A percentile compares a stretch with the other conserved stretches of the same genome.
These are phyloP conservation scores for Papilio protenor DNA, from an alignment of 2,888 invertebrate genomes.

Conservation along the genomic window DNA sequence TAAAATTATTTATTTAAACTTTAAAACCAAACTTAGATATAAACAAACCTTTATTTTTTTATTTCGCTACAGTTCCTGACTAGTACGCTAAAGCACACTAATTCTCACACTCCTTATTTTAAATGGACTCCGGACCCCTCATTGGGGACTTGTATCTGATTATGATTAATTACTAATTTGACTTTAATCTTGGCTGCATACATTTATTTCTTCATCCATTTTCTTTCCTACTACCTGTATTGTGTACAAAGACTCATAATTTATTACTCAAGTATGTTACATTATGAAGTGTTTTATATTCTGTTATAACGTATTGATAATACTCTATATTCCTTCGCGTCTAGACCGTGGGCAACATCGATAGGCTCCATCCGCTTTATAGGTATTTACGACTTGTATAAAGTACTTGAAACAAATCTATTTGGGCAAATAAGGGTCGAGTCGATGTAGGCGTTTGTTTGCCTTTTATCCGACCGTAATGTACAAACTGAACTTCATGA, in stretches of 20 bases:
- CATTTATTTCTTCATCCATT: too few species aligned
- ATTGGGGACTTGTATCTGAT: too few species aligned
- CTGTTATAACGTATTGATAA: conserved; percentile 7
- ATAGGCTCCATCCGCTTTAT: conserved; percentile 25
- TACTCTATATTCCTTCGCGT: not conserved
- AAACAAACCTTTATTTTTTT: too few species aligned
- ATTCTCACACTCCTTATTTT: too few species aligned
- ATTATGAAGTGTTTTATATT: not conserved
- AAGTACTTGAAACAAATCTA: conserved; percentile 22
- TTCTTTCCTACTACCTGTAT: too few species aligned
- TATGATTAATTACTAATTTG: too few species aligned
- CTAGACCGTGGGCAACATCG: conserved; percentile 14
- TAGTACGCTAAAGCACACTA: too few species aligned
- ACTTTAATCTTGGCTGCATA: too few species aligned
- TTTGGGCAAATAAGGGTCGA: conserved; percentile 15
- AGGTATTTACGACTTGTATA: conserved; percentile 18
- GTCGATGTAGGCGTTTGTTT: conserved; percentile 8
- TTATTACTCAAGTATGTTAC: not conserved
- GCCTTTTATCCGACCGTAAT: conserved; percentile 5
- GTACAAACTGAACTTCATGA: not conserved
- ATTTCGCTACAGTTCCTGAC: too few species aligned
- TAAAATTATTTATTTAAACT: too few species aligned
- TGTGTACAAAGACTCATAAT: not conserved
- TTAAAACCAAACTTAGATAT: too few species aligned
- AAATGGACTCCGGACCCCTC: too few species aligned